Percentiles rank a stretch among this genome's conserved stretches.
Conservation (phyloP, 2,797 vertebrate species). For the Anolis apletophallus region DNA sequence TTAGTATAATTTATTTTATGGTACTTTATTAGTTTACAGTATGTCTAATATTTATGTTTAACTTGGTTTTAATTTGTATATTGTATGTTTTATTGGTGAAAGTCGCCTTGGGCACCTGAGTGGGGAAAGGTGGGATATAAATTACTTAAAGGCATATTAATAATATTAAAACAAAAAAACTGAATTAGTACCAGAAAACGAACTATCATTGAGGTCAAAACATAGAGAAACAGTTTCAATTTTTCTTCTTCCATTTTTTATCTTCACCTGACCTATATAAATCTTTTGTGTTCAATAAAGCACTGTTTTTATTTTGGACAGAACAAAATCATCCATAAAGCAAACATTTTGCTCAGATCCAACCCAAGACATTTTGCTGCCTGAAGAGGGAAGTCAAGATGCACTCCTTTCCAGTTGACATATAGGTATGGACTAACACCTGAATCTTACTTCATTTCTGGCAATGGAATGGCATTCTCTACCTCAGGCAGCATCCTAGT, state of each 20-base stretch:
- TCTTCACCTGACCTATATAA: neutral
- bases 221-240: neutral
- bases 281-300: slow-evolving; percentile 25
- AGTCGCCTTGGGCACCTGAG: too few relatives aligned
- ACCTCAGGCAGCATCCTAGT: neutral
- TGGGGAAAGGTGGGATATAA: neutral
- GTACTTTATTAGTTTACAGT: too few relatives aligned
- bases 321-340: slow-evolving; percentile 55
- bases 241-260: slow-evolving; percentile 39
- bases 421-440: neutral
- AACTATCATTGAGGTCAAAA: neutral
- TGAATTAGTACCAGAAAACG: neutral
- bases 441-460: neutral
- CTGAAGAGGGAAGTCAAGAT: neutral
- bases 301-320: slow-evolving; percentile 60
- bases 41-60: too few relatives aligned
- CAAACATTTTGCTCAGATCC: slow-evolving; percentile 31
- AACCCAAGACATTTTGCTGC: neutral
- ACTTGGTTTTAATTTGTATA: too few relatives aligned
- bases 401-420: neutral
- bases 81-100: too few relatives aligned
- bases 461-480: neutral
- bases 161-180: neutral
- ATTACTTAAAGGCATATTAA: neutral
- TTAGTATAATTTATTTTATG: too few relatives aligned